Evolutionary conservation across 1,140 invertebrate genomes (phyloP).

Genomic region (Drosophila quadrilineata): DNA sequence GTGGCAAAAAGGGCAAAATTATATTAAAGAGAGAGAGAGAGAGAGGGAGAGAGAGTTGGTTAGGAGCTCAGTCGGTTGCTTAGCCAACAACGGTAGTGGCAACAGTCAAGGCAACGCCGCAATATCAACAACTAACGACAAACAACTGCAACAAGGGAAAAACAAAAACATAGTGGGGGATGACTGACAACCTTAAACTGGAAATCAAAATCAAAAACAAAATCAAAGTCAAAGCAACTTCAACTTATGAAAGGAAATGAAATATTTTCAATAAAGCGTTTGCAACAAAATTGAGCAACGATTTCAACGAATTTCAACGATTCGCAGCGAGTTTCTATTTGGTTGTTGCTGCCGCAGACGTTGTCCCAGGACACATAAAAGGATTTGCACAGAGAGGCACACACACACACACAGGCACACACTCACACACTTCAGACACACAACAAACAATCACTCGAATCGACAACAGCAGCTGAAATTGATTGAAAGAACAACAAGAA

Average conservation of each 20-base stretch:
- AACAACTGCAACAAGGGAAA: slow-evolving; percentile 12
- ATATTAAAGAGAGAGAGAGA: slow-evolving; percentile 56
- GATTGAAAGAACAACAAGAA: slow-evolving; percentile 61
- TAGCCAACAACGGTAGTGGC: slow-evolving; percentile 44
- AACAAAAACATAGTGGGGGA: slow-evolving; percentile 5
- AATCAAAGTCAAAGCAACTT: slow-evolving; percentile 48
- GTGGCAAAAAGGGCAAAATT: slow-evolving; percentile 51
- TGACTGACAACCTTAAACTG: slow-evolving; percentile 18
- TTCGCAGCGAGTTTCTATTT: slow-evolving; percentile 60
- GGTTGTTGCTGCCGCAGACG: slow-evolving; percentile 46
- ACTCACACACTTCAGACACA: neutral
- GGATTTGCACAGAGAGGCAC: slow-evolving; percentile 49
- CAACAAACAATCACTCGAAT: slow-evolving; percentile 31
- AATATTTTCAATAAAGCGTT: slow-evolving; percentile 49
- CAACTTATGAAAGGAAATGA: slow-evolving; percentile 42
- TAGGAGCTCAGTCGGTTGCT: slow-evolving; percentile 37
- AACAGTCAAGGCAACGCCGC: slow-evolving; percentile 32
- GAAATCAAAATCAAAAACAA: too few species aligned
- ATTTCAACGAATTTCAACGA: slow-evolving; percentile 46
- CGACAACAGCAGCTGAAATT: slow-evolving; percentile 50
- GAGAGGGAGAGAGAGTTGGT: too few species aligned
- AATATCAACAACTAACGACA: slow-evolving; percentile 21
- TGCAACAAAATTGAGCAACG: slow-evolving; percentile 48
- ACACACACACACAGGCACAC: slow-evolving; percentile 15
- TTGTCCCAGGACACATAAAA: slow-evolving; percentile 72